Evolutionary conservation across 2,888 invertebrate species (phyloP).

Genomic region (Galeopsomyia nigrocyanea): DNA sequence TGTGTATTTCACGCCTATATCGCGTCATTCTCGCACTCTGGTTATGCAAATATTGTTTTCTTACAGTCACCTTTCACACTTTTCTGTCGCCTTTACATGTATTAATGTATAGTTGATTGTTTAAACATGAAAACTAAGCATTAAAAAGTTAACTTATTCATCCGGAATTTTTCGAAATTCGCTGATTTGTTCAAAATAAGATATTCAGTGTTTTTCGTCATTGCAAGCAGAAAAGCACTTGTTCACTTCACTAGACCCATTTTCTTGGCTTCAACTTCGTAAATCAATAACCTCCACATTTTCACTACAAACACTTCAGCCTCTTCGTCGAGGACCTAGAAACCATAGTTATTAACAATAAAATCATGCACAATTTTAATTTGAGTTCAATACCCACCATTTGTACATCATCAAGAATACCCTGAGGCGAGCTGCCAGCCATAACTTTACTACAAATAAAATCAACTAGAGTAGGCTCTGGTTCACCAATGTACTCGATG

Average conservation of each 20-base stretch:
- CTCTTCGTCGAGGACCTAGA: conserved; percentile 97
- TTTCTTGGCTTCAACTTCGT: conserved; percentile 99
- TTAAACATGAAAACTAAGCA: conserved; percentile 44
- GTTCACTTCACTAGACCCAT: conserved; percentile 85
- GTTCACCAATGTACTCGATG: conserved; percentile 99
- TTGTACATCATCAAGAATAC: conserved; percentile 97
- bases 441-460: conserved; percentile 99
- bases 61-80: conserved; percentile 43
- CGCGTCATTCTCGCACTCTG: conserved; percentile 42
- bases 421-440: conserved; percentile 92
- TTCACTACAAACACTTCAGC: conserved; percentile 99
- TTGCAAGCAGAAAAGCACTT: conserved; percentile 19
- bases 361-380: background rate
- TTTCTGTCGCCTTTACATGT: conserved; percentile 37
- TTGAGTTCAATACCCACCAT: conserved; percentile 78
- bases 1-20: conserved; percentile 21
- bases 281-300: conserved; percentile 99
- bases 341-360: conserved; percentile 51
- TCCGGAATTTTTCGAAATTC: conserved; percentile 33
- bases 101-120: conserved; percentile 37
- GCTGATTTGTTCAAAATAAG: conserved; percentile 30
- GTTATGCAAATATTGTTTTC: conserved; percentile 39
- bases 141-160: conserved; percentile 34
- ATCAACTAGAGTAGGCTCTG: conserved; percentile 97
- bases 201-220: conserved; percentile 36